A percentile compares a stretch with the other conserved stretches of the same genome.
Conservation (phyloP, 2,888 invertebrate genomes). For the Volucella inanis region DNA sequence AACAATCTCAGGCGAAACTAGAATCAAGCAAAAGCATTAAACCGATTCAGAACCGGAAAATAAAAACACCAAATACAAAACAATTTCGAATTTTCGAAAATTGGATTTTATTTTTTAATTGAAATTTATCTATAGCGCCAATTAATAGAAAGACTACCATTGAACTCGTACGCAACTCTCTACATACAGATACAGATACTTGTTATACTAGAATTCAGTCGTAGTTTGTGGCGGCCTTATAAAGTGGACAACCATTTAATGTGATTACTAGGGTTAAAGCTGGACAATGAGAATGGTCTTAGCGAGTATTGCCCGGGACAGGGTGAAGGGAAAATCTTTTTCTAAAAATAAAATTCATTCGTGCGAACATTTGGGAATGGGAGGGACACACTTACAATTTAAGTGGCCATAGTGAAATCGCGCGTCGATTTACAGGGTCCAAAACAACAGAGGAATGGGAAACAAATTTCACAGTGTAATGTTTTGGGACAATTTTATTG, state of each 20-base stretch:
- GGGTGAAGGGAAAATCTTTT: constrained; percentile 9
- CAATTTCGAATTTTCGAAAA: constrained; percentile 45
- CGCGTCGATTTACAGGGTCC: constrained; percentile 6
- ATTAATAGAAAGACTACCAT: no score
- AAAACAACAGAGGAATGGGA: constrained; percentile 5
- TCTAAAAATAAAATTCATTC: constrained; percentile 62
- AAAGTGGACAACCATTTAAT: constrained; percentile 58
- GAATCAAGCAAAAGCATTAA: constrained; percentile 30
- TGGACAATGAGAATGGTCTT: constrained; percentile 24
- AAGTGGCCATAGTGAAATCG: constrained; percentile 50
- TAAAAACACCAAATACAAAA: constrained; percentile 31
- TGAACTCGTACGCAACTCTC: no score
- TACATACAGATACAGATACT: not conserved
- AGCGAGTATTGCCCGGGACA: constrained; percentile 28
- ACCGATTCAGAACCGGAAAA: not conserved
- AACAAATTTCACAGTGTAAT: constrained; percentile 24
- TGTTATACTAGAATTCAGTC: not conserved
- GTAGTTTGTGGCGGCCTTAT: constrained; percentile 17
- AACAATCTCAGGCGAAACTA: constrained; percentile 1
- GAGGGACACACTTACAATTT: constrained; percentile 30
- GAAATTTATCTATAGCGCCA: constrained; percentile 37
- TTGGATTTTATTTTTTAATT: constrained; percentile 68
- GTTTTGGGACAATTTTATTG: constrained; percentile 31
- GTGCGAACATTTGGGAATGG: constrained; percentile 38
- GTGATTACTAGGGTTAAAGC: constrained; percentile 42